Evolutionary conservation across 53 echinoderm and acorn worm genomes (phyloP).

Genomic region (Actinopyga echinites): DNA sequence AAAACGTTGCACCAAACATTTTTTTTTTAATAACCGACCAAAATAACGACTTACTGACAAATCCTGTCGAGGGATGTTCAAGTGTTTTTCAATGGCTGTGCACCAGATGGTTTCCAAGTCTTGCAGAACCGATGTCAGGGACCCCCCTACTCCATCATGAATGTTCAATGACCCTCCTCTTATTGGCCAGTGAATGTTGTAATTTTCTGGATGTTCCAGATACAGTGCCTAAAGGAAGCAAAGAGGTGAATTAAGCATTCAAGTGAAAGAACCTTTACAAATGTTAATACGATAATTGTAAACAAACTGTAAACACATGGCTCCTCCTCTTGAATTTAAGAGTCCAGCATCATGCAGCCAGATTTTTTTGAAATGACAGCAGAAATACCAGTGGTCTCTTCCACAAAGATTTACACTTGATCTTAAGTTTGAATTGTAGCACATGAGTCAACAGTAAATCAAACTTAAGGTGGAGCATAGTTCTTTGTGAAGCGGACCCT

Average conservation of each 20-base stretch:
- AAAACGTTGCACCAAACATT: neutral
- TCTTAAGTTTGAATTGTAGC: no score
- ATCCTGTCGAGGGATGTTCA: conserved; percentile 80
- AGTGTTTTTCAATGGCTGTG: conserved; percentile 62
- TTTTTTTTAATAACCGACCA: neutral
- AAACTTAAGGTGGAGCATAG: no score
- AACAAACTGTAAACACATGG: no score
- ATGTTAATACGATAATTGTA: no score
- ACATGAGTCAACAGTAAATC: no score
- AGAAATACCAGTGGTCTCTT: no score
- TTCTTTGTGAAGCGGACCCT: no score
- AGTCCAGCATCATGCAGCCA: no score
- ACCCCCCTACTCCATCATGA: conserved; percentile 71
- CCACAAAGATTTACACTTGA: no score
- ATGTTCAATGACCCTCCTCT: conserved; percentile 77
- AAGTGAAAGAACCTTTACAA: no score
- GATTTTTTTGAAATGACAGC: no score
- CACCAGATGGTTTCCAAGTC: conserved; percentile 83
- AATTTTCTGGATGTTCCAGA: conserved; percentile 59
- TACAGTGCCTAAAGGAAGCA: conserved; percentile 72
- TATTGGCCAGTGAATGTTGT: conserved; percentile 88
- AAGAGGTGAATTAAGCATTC: neutral
- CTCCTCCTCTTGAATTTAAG: no score
- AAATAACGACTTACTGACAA: conserved; percentile 58
- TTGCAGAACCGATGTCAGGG: conserved; percentile 83